phyloP scores from a whole-genome alignment of 2,888 invertebrate species.

The Torymus auratus region DNA sequence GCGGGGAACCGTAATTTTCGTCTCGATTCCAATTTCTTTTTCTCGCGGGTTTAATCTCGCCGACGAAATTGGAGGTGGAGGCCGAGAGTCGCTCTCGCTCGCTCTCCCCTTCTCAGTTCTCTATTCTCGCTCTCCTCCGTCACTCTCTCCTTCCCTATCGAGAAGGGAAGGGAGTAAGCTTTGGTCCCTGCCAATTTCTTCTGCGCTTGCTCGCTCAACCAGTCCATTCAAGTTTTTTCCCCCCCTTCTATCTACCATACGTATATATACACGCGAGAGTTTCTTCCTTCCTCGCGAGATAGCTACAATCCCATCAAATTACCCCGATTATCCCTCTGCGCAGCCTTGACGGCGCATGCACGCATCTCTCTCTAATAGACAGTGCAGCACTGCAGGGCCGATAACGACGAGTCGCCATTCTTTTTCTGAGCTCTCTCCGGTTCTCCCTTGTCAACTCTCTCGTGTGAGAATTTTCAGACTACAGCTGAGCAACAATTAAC shows the following conservation, averaged over 20 bases:
- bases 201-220: slow-evolving; percentile 45
- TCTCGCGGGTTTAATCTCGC: slow-evolving; percentile 67
- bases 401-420: slow-evolving; percentile 45
- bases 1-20: slow-evolving; percentile 67
- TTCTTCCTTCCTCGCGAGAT: slow-evolving; percentile 58
- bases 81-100: slow-evolving; percentile 19
- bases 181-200: slow-evolving; percentile 48
- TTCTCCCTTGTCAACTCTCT: slow-evolving; percentile 10
- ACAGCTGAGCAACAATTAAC: not conserved
- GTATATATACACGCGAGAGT: slow-evolving; percentile 2
- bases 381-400: slow-evolving; percentile 59
- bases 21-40: slow-evolving; percentile 70
- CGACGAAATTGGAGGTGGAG: slow-evolving; percentile 66
- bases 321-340: slow-evolving; percentile 65
- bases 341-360: slow-evolving; percentile 65
- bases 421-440: not conserved
- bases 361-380: slow-evolving; percentile 63
- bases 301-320: slow-evolving; percentile 70
- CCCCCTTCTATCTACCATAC: slow-evolving; percentile 32
- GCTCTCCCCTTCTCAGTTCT: slow-evolving; percentile 48
- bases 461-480: not conserved
- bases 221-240: slow-evolving; percentile 53
- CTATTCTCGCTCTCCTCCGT: slow-evolving; percentile 32
- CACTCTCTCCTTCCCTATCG: slow-evolving; percentile 10
- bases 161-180: not conserved